Evolutionary conservation across 2,888 invertebrate genomes (phyloP).

Genomic region (Lasioglossum morio): DNA sequence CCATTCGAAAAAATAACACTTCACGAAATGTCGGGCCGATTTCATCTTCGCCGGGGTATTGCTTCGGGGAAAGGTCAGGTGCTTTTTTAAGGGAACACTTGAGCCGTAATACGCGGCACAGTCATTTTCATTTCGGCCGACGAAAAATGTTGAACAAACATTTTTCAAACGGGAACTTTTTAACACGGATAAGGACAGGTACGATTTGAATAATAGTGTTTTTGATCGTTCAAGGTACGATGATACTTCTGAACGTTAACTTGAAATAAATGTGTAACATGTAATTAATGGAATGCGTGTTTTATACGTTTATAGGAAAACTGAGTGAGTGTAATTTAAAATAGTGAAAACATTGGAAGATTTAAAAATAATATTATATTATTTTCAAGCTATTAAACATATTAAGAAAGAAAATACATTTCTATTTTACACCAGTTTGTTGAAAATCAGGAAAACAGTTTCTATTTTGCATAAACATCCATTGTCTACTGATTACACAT

Average conservation of each 20-base stretch:
- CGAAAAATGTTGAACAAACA: conserved; percentile 52
- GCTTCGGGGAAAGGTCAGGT: conserved; percentile 62
- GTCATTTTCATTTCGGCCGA: conserved; percentile 49
- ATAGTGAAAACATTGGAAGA: too few species aligned
- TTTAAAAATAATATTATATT: too few species aligned
- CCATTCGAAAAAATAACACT: conserved; percentile 63
- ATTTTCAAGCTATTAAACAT: too few species aligned
- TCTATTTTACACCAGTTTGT: too few species aligned
- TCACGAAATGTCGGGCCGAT: conserved; percentile 66
- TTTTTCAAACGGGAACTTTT: conserved; percentile 9
- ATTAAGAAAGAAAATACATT: too few species aligned
- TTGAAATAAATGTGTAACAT: background rate
- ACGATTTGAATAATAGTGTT: background rate
- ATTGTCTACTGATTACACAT: too few species aligned
- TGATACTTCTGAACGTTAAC: background rate
- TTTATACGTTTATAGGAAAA: too few species aligned
- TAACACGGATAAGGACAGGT: background rate
- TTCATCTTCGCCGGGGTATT: conserved; percentile 58
- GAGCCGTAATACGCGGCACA: conserved; percentile 35
- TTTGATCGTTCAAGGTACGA: background rate
- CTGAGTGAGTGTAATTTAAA: too few species aligned
- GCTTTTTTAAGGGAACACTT: conserved; percentile 67
- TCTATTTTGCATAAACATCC: too few species aligned
- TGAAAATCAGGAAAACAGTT: too few species aligned
- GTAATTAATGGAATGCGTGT: too few species aligned